Percentiles rank a stretch among this genome's conserved stretches.
phyloP scores from a whole-genome alignment of 2,888 invertebrate species.

The Drosophila antonietae region DNA sequence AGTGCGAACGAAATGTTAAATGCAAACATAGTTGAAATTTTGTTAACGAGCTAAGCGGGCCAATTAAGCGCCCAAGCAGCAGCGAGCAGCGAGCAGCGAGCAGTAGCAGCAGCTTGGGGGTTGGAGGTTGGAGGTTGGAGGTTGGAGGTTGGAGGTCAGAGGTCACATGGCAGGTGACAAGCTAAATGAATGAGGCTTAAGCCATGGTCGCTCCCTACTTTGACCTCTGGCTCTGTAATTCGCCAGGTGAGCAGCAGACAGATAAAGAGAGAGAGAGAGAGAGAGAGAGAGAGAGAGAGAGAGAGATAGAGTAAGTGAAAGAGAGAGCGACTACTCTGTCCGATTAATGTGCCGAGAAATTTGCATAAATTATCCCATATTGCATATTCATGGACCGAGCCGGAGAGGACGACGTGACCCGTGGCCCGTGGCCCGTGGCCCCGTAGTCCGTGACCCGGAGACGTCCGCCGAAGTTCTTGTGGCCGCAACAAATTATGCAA shows the following conservation, averaged over 20 bases:
- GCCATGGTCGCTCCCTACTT: conserved; percentile 61
- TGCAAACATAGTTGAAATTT: conserved; percentile 73
- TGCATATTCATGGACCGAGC: conserved; percentile 83
- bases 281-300: neutral
- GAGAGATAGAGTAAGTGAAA: neutral
- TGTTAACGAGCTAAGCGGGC: conserved; percentile 79
- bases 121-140: neutral
- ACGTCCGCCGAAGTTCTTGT: conserved; percentile 69
- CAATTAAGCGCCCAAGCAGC: conserved; percentile 67
- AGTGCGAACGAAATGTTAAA: conserved; percentile 50
- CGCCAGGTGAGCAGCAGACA: conserved; percentile 14
- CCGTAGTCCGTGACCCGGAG: conserved; percentile 54
- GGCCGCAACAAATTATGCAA: conserved; percentile 84
- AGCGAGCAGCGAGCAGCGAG: neutral
- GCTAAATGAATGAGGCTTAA: conserved; percentile 9
- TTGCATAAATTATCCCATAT: conserved; percentile 85
- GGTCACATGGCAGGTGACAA: conserved; percentile 13
- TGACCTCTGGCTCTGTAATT: conserved; percentile 67
- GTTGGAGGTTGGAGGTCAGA: conserved; percentile 8
- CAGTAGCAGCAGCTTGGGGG: conserved; percentile 13
- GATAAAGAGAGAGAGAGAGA: neutral
- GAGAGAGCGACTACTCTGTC: conserved; percentile 48
- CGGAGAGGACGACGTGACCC: conserved; percentile 64
- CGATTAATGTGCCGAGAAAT: conserved; percentile 83
- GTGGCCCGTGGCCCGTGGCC: conserved; percentile 50